Conservation (phyloP, 2,888 invertebrate species). For the Mongoloraphidia duomilia region DNA sequence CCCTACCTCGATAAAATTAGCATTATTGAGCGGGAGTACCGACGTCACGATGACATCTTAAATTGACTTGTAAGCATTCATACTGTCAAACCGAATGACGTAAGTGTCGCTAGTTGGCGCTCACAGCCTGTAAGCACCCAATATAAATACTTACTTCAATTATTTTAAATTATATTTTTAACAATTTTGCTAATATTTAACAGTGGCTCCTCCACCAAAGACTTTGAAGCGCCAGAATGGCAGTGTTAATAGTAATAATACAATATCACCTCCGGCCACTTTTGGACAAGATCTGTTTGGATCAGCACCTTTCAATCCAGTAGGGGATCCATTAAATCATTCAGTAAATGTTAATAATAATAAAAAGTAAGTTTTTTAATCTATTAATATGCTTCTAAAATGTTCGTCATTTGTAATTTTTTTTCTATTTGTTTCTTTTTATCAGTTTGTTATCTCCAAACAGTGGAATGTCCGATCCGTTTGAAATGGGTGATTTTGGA, state of each 20-base stretch:
- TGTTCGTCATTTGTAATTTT: too few relatives aligned
- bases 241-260: constrained; percentile 22
- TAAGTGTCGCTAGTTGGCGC: too few relatives aligned
- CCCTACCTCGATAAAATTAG: too few relatives aligned
- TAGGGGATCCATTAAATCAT: constrained; percentile 24
- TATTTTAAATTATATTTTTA: background rate
- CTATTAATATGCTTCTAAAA: too few relatives aligned
- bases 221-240: constrained; percentile 36
- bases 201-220: constrained; percentile 86
- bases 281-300: constrained; percentile 64
- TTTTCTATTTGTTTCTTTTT: too few relatives aligned
- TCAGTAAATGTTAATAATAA: constrained; percentile 20
- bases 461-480: constrained; percentile 51
- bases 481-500: constrained; percentile 67
- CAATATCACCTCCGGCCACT: constrained; percentile 22
- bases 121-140: too few relatives aligned
- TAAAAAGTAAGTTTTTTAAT: too few relatives aligned
- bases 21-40: too few relatives aligned
- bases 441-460: constrained; percentile 11
- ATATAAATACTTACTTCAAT: background rate
- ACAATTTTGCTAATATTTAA: constrained; percentile 17
- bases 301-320: constrained; percentile 55
- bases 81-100: too few relatives aligned
- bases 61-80: too few relatives aligned
- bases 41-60: too few relatives aligned